Conservation (phyloP, 2,797 vertebrate genomes). For the Sebastes elongatus region DNA sequence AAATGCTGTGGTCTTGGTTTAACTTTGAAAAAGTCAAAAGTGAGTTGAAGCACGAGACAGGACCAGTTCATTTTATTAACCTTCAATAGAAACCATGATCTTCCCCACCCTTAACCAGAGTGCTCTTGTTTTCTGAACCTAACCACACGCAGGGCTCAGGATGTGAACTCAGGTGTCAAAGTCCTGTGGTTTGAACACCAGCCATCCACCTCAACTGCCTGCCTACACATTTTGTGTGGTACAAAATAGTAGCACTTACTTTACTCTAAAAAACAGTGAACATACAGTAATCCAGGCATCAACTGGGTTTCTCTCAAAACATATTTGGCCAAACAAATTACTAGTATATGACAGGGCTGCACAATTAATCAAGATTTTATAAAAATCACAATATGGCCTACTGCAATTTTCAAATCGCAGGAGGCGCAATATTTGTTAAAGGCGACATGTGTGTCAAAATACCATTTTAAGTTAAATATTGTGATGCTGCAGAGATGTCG, state of each 20-base stretch:
- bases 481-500: too few relatives aligned
- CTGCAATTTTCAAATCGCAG: too few relatives aligned
- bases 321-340: conserved; percentile 9
- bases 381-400: too few relatives aligned
- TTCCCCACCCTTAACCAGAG: not conserved
- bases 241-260: not conserved
- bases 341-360: too few relatives aligned
- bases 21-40: not conserved
- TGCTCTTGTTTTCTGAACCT: not conserved
- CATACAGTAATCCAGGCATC: not conserved
- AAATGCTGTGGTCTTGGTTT: not conserved
- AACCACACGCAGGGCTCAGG: not conserved
- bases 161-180: not conserved
- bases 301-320: not conserved
- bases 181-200: not conserved
- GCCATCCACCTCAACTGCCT: not conserved
- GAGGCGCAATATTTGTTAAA: too few relatives aligned
- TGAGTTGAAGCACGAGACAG: not conserved
- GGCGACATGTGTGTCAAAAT: too few relatives aligned
- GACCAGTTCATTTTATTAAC: not conserved
- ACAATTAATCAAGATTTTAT: too few relatives aligned
- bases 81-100: not conserved
- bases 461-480: too few relatives aligned
- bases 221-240: not conserved
- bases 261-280: not conserved